A percentile compares a stretch with the other conserved stretches of the same genome.
Evolutionary conservation across 1,140 invertebrate genomes (phyloP).

Genomic region (Philaenus spumarius): DNA sequence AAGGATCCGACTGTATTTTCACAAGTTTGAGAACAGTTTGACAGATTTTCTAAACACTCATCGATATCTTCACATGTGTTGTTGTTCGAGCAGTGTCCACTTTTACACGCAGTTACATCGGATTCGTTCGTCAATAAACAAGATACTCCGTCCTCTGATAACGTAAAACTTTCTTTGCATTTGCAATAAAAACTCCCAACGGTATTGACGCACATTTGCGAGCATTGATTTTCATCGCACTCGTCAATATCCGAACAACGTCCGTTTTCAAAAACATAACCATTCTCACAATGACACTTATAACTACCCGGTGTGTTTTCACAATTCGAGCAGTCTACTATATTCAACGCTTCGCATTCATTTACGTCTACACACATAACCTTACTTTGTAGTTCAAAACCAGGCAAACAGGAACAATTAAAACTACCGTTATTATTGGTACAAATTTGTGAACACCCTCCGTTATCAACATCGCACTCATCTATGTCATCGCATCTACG

Average conservation of each 20-base stretch:
- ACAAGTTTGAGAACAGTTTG: constrained; percentile 34
- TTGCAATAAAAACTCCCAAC: constrained; percentile 52
- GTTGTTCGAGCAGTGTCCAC: no score
- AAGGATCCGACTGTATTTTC: constrained; percentile 54
- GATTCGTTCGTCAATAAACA: constrained; percentile 34
- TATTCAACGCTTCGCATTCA: background rate
- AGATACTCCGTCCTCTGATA: constrained; percentile 30
- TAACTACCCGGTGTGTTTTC: constrained; percentile 64
- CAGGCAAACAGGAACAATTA: constrained; percentile 44
- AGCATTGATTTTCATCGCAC: background rate
- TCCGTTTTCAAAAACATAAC: no score
- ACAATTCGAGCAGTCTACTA: no score
- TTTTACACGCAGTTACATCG: no score
- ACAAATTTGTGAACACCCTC: constrained; percentile 57
- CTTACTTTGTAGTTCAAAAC: constrained; percentile 39
- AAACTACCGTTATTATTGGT: constrained; percentile 47
- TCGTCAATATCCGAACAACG: no score
- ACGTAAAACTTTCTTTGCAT: constrained; percentile 47
- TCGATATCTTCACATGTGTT: constrained; percentile 40
- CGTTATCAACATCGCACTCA: constrained; percentile 67
- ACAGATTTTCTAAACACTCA: constrained; percentile 39
- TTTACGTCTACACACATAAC: constrained; percentile 37
- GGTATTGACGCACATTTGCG: constrained; percentile 50
- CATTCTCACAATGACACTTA: constrained; percentile 64
- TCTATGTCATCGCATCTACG: constrained; percentile 53